phyloP scores from a whole-genome alignment of 2,888 invertebrate genomes.

The Lasioglossum morio region DNA sequence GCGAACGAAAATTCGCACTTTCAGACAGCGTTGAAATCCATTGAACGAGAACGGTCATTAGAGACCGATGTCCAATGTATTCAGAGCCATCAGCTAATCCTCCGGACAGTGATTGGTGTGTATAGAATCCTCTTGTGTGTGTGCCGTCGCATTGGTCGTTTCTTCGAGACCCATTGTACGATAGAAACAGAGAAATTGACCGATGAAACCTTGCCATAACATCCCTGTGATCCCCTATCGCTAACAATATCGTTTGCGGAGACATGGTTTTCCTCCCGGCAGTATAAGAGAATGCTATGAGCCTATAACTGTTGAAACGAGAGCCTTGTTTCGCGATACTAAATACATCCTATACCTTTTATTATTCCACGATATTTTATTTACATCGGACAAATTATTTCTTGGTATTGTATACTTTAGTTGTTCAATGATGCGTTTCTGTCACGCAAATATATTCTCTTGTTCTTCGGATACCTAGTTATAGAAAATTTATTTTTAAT shows the following conservation, averaged over 20 bases:
- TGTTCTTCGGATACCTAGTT: background rate
- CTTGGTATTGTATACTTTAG: background rate
- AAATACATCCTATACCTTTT: background rate
- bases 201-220: constrained; percentile 4
- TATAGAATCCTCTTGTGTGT: constrained; percentile 51
- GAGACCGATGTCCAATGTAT: constrained; percentile 42
- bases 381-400: background rate
- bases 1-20: constrained; percentile 35
- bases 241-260: background rate
- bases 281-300: background rate
- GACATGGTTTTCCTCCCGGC: background rate
- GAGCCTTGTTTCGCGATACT: background rate
- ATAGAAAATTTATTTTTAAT: background rate
- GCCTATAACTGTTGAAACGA: background rate
- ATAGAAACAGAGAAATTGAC: constrained; percentile 34
- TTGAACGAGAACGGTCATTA: constrained; percentile 45
- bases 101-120: constrained; percentile 21
- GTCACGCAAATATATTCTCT: background rate
- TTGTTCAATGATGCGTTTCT: background rate
- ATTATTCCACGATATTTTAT: background rate
- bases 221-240: background rate
- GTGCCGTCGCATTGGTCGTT: constrained; percentile 31
- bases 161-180: constrained; percentile 39
- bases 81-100: constrained; percentile 51
- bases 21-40: constrained; percentile 22